A percentile compares a stretch with the other conserved stretches of the same genome.
phyloP scores from a whole-genome alignment of 2,113 vertebrate genomes.

The Polyodon spathula region DNA sequence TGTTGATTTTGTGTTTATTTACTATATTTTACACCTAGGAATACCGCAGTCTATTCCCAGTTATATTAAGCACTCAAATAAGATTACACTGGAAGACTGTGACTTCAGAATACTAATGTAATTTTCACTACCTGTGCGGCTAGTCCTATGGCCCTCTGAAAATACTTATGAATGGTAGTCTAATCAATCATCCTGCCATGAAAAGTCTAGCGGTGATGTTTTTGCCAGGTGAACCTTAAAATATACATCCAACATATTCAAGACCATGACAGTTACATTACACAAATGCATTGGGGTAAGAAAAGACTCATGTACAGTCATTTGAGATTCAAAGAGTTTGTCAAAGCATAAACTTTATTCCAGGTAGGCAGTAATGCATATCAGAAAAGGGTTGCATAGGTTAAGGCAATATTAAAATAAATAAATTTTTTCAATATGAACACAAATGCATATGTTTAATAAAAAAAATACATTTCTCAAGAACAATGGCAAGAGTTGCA shows the following conservation, averaged over 20 bases:
- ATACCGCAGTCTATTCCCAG: no score
- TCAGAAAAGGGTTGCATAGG: background rate
- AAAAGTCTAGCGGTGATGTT: slow-evolving; percentile 42
- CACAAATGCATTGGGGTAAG: slow-evolving; percentile 24
- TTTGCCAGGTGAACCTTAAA: slow-evolving; percentile 55
- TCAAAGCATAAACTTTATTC: slow-evolving; percentile 37
- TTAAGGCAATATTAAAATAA: no score
- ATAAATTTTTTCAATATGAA: no score
- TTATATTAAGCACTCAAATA: no score
- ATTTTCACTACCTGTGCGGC: background rate
- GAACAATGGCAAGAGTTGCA: no score
- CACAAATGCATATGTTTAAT: no score
- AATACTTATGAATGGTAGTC: slow-evolving; percentile 23
- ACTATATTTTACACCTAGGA: no score
- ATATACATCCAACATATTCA: slow-evolving; percentile 57
- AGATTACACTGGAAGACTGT: background rate
- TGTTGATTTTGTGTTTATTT: no score
- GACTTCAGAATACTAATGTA: background rate
- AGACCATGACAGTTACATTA: slow-evolving; percentile 51
- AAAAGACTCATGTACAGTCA: slow-evolving; percentile 28
- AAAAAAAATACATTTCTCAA: no score
- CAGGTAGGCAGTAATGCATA: slow-evolving; percentile 24
- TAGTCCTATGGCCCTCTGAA: slow-evolving; percentile 12
- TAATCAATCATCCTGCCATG: slow-evolving; percentile 50
- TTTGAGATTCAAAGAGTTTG: slow-evolving; percentile 27